These are phyloP conservation scores for Lysiphlebus fabarum DNA, from an alignment of 1,140 invertebrate species.

Conservation along the genomic window DNA sequence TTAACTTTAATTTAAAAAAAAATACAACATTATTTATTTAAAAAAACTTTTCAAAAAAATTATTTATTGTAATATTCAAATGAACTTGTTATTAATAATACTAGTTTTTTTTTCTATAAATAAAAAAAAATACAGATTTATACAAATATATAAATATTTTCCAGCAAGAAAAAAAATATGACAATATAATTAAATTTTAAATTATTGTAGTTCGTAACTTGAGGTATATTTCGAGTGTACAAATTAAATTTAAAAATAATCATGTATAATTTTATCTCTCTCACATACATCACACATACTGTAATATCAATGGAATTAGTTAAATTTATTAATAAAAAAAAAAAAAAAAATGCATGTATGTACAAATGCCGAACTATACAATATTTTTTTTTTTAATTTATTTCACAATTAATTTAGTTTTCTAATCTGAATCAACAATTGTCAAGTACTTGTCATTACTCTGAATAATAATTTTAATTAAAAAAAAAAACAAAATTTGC, in stretches of 20 bases:
- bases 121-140: no score
- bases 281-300: slow-evolving; percentile 11
- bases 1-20: no score
- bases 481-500: not conserved
- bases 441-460: slow-evolving; percentile 37
- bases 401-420: slow-evolving; percentile 6
- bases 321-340: slow-evolving; percentile 17
- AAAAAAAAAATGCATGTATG: slow-evolving; percentile 24
- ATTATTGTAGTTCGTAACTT: slow-evolving; percentile 10
- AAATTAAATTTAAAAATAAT: slow-evolving; percentile 22
- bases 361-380: slow-evolving; percentile 22
- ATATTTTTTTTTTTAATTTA: not conserved
- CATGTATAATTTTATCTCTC: slow-evolving; percentile 2
- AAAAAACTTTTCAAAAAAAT: no score
- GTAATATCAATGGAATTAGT: slow-evolving; percentile 6
- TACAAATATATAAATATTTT: no score
- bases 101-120: no score
- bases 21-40: no score
- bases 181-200: slow-evolving; percentile 6
- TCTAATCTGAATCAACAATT: slow-evolving; percentile 36
- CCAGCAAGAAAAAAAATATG: slow-evolving; percentile 7
- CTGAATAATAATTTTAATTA: not conserved
- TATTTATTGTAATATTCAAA: no score
- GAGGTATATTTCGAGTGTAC: slow-evolving; percentile 28
- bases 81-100: no score